Evolutionary conservation across 2,113 vertebrate genomes (phyloP), one percentile per base, ranked within the genome.

Genomic region (Paraplagusia blochii): DNA sequence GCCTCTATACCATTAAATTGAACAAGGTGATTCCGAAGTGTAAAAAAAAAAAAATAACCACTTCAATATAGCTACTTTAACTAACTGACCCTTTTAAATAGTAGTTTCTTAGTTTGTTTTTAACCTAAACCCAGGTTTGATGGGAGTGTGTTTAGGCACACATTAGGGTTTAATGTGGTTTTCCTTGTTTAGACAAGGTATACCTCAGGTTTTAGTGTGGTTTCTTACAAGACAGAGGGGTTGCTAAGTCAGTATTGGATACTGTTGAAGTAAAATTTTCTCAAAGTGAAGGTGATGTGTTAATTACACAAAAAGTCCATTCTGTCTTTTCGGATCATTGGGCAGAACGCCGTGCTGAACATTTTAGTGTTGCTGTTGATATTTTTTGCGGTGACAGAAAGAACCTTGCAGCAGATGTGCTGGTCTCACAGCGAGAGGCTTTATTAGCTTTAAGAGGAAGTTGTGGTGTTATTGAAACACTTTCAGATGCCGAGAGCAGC

Each of bases 391-490:
- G n/a, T 42, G 50, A 63, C 36, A 49, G 57, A 69, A 68, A 40
- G 66, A 50, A 53, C 14, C 62, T 68, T 74, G 83, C 79, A 77
- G 80, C 84, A 79, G 65, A 76, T 81, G 55, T 63, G 51, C 49
- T 19, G 44, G 49, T 58, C 62, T 14, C 67, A 78, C 78, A 58
- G 57, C 69, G 67, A 85, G 76, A 55, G 66, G 56, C 44, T 83
- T 87, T 82, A 86, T 86, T 83, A 77, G 70, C 18, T 69, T 73
- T 77, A 53, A 79, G 66, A 66, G 19, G 38, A 38, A 79, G 70
- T 69, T 81, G 69, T 67, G 68, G 64, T 76, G 80, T 80, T 76
- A 80, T 83, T 86, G 86, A 86, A 82, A 69, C 58, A 69, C 54
- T 73, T 52, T 52, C 53, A 74, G 53, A 62, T 53, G 68, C 63